Base-by-base conservation (phyloP, 2,113 vertebrate species). In the Hoplias malabaricus region DNA sequence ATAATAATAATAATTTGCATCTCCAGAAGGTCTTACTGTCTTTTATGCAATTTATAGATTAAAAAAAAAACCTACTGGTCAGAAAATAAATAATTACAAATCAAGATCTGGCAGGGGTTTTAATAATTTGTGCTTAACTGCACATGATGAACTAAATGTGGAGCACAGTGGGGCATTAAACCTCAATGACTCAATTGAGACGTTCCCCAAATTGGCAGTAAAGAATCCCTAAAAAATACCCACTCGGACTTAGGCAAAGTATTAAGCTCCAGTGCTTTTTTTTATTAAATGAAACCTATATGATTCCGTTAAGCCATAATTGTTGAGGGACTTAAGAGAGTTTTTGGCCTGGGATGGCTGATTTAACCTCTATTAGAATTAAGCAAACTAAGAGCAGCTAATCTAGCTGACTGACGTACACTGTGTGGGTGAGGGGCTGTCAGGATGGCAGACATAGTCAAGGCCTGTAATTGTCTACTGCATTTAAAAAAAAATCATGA, bases 331-430 rank as follows among this genome's bases (percentile, higher is more conserved):
- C 59, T 50, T 59, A 62, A 63, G 33, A 62, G 19, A 61, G 43
- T 74, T 74, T 31, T 46, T 74, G 59, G 72, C 43, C 72, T 74
- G 59, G 13, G 72, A 50, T 63, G 72, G n/a, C 46, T 74, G 69
- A 50, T 63, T 74, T 48, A 63, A 74, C 72, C 72, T 74, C 72
- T 74, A 74, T 50, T 74, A 74, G 42, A 43, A 63, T 63, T 19
- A 50, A 50, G 42, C 59, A 36, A 43, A 46, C 57, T 36, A 16
- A 36, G 36, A 38, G 69, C 57, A 16, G 57, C 31, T 74, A 50
- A 63, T 74, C 56, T 61, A 9, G 56, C 29, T 36, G 72, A 74
- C 29, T 63, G 72, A 74, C 57, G 57, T 46, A 34, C 13, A 19
- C 31, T 10, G 33, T 36, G 59, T 36, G 59, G 59, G 59, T 63